Conservation (phyloP, 1,140 invertebrate genomes). For the Drosophila nigrodunni region DNA sequence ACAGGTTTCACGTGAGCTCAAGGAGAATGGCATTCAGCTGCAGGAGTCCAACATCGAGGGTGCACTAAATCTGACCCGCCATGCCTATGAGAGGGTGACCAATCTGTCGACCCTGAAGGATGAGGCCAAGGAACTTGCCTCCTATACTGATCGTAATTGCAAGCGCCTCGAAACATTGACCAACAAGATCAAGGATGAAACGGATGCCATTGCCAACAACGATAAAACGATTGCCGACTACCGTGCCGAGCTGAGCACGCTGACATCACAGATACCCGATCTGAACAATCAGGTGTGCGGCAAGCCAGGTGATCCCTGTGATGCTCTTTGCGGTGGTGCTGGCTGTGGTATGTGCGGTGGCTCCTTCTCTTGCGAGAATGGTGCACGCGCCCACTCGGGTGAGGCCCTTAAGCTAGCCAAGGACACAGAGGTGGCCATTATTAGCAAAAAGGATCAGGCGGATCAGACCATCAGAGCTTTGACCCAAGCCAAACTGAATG, state of each 20-base stretch:
- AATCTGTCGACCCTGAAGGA: slow-evolving; percentile 86
- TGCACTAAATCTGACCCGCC: slow-evolving; percentile 94
- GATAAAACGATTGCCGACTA: slow-evolving; percentile 89
- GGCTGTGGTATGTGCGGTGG: slow-evolving; percentile 96
- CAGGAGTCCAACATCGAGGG: slow-evolving; percentile 98
- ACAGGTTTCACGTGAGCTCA: slow-evolving; percentile 89
- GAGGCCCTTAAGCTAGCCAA: slow-evolving; percentile 94
- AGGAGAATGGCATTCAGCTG: slow-evolving; percentile 94
- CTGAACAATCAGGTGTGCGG: slow-evolving; percentile 97
- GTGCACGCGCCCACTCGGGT: slow-evolving; percentile 94
- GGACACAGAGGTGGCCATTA: slow-evolving; percentile 92
- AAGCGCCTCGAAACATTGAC: slow-evolving; percentile 93
- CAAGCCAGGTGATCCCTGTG: slow-evolving; percentile 93
- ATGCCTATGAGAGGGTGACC: slow-evolving; percentile 89
- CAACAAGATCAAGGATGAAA: slow-evolving; percentile 88
- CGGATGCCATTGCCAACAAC: slow-evolving; percentile 90
- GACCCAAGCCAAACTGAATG: slow-evolving; percentile 86
- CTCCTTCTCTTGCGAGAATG: slow-evolving; percentile 92
- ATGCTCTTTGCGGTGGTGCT: slow-evolving; percentile 96
- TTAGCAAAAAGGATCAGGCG: slow-evolving; percentile 92
- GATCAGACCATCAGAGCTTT: slow-evolving; percentile 86
- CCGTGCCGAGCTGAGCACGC: slow-evolving; percentile 87
- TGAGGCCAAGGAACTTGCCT: slow-evolving; percentile 89
- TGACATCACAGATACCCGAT: slow-evolving; percentile 91
- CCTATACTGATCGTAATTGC: slow-evolving; percentile 92